Base-by-base conservation (phyloP, 1,140 invertebrate species). In the Brachystomella parvula region DNA sequence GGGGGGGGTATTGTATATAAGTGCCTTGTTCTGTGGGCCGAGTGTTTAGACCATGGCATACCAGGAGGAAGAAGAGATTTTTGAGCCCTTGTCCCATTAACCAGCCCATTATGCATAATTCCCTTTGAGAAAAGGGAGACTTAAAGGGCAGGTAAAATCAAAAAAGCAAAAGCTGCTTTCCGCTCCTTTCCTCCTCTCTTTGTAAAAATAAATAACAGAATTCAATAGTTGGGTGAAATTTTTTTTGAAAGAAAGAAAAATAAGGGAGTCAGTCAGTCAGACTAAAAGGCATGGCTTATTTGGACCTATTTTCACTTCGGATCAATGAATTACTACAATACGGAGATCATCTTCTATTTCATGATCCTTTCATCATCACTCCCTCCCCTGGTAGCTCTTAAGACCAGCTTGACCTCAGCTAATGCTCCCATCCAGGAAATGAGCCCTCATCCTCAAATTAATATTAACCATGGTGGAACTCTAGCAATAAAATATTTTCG, bases 231-330 rank as follows among this genome's bases (percentile, higher is more conserved):
- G 49, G 49, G 49, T 53, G 49, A 53, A 15, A n/a, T n/a, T n/a
- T n/a, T n/a, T n/a, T n/a, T 31, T 19, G 31, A 30, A 47, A 26
- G 17, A 29, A 3, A 12, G 39, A 32, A 29, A 53, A 15, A 21
- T 12, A 32, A 39, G 60, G 39, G 60, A 62, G 60, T 62, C 60
- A 62, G 60, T 62, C 33, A 62, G 60, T 62, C 60, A 62, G 26
- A 47, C 60, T 62, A 62, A 62, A 62, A 62, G 60, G 33, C 60
- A 62, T 32, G 49, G 26, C 60, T 44, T 61, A 61, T 17, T 39
- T 9, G 26, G 19, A 19, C 60, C 33, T 61, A 61, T 24, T 61
- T 29, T 61, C 9, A 33, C 31, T 39, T 9, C 30, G 60, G 60
- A 35, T 61, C 31, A 61, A 44, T 61, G 60, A 33, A 24, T 61